A percentile compares a stretch with the other conserved stretches of the same genome.
Conservation (phyloP, 2,113 vertebrate genomes). For the Cephalopholis sonnerati region DNA sequence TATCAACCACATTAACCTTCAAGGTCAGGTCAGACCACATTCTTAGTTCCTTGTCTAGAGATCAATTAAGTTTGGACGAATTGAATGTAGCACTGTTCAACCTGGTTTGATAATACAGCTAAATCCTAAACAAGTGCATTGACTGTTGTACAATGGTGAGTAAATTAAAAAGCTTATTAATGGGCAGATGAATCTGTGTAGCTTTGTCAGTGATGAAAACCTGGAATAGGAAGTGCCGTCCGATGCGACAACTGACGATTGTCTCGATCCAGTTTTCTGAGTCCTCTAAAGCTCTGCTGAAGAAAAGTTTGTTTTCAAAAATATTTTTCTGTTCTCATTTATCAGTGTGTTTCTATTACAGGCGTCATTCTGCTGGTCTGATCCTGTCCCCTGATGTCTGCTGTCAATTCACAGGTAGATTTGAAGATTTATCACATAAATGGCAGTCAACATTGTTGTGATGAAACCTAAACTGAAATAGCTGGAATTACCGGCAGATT, state of each 20-base stretch:
- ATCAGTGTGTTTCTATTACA: not conserved
- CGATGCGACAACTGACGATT: constrained; percentile 92
- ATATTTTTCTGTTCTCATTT: fast-evolving
- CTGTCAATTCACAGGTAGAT: constrained; percentile 15
- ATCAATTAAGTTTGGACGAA: too few relatives aligned
- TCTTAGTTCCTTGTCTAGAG: too few relatives aligned
- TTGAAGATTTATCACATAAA: not conserved
- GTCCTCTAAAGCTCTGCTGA: not conserved
- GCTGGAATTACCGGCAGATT: constrained; percentile 95
- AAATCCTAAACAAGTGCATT: not conserved
- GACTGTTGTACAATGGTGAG: not conserved
- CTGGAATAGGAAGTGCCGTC: constrained; percentile 94
- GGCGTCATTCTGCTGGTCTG: not conserved
- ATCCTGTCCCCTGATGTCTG: not conserved
- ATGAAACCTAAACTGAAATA: constrained; percentile 66
- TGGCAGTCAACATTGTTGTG: constrained; percentile 2
- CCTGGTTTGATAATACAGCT: too few relatives aligned
- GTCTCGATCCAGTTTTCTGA: constrained; percentile 67
- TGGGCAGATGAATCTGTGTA: not conserved
- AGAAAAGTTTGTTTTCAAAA: not conserved
- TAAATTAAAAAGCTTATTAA: not conserved
- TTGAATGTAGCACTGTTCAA: too few relatives aligned
- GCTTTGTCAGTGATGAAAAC: constrained; percentile 86
- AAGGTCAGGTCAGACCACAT: too few relatives aligned
- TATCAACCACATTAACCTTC: too few relatives aligned